Evolutionary conservation across 2,888 invertebrate species (phyloP).

Genomic region (Andricus quercusramuli): DNA sequence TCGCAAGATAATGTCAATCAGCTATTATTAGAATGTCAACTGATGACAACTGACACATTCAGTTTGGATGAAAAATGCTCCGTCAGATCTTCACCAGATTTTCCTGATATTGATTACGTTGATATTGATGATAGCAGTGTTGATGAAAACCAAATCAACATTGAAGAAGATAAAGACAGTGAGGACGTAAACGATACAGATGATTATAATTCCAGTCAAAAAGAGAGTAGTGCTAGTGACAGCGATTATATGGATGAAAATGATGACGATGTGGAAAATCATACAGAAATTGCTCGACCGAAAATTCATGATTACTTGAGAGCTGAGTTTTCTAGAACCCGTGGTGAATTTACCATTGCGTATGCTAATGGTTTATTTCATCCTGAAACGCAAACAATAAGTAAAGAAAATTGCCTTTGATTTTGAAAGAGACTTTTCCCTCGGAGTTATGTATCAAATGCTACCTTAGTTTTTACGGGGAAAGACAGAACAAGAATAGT

Average conservation of each 20-base stretch:
- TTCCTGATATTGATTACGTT: too few species aligned
- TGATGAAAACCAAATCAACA: too few species aligned
- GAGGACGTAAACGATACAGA: too few species aligned
- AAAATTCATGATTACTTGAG: neutral
- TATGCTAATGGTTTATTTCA: too few species aligned
- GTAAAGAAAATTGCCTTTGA: neutral
- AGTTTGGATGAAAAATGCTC: too few species aligned
- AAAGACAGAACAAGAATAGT: neutral
- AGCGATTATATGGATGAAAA: neutral
- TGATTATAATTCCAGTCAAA: neutral
- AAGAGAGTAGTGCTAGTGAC: neutral
- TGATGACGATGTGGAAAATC: neutral
- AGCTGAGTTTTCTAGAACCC: neutral
- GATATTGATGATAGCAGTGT: too few species aligned
- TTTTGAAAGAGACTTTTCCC: neutral
- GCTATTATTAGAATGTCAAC: too few species aligned
- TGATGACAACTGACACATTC: too few species aligned
- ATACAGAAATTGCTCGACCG: neutral
- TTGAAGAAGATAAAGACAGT: too few species aligned
- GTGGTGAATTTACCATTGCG: neutral
- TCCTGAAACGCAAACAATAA: neutral
- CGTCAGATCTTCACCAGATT: too few species aligned
- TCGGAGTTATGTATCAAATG: neutral
- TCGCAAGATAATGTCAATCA: too few species aligned
- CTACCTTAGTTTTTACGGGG: neutral